phyloP scores from a whole-genome alignment of 2,797 vertebrate species.

The Crocidura indochinensis region DNA sequence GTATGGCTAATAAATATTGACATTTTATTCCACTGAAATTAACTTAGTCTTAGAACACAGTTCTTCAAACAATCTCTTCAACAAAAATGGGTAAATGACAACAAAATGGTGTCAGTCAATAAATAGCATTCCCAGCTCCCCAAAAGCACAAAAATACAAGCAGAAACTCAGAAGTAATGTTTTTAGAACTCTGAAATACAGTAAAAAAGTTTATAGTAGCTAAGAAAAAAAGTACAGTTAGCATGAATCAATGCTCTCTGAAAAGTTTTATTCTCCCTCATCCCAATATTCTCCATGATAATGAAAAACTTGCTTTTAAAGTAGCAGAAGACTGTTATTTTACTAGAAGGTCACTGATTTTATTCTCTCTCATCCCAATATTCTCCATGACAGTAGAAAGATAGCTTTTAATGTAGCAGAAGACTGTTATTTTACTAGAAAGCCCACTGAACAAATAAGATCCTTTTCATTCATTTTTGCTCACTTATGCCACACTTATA shows the following conservation, averaged over 20 bases:
- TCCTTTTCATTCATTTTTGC: background rate
- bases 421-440: background rate
- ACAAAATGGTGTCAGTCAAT: slow-evolving; percentile 27
- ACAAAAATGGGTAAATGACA: slow-evolving; percentile 22
- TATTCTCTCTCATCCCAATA: fast-evolving
- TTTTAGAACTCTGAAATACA: slow-evolving; percentile 40
- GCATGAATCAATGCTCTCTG: background rate
- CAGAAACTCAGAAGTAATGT: slow-evolving; percentile 26
- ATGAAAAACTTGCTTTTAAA: background rate
- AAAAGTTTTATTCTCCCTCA: background rate
- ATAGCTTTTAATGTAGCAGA: background rate
- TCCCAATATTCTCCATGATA: background rate
- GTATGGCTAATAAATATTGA: slow-evolving; percentile 4
- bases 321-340: background rate
- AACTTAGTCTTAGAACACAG: background rate
- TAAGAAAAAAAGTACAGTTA: slow-evolving; percentile 18
- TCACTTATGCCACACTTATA: background rate
- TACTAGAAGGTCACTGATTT: background rate
- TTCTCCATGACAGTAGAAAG: background rate
- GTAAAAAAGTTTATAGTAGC: background rate
- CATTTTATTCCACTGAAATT: slow-evolving; percentile 21
- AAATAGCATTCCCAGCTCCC: background rate
- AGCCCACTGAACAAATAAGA: background rate
- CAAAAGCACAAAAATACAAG: background rate
- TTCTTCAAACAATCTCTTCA: background rate